Conservation (phyloP, 37 sponge, comb jelly and placozoan species). For the Haliclona indistincta region DNA sequence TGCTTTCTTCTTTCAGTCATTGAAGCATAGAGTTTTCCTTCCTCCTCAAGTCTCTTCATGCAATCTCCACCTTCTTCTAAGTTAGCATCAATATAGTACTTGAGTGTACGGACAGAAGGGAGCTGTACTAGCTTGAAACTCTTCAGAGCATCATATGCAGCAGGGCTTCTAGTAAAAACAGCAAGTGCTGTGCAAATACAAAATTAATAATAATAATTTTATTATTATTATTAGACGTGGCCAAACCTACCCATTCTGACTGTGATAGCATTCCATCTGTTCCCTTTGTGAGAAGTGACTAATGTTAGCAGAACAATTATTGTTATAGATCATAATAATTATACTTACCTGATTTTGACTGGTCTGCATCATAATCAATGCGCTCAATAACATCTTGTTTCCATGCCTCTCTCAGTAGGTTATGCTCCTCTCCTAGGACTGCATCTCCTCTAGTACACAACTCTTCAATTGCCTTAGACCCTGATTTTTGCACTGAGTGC, state of each 20-base stretch:
- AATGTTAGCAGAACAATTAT: background rate
- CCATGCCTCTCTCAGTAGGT: too few species aligned
- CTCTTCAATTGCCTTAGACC: background rate
- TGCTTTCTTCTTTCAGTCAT: too few species aligned
- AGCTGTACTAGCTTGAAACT: slow-evolving; percentile 3
- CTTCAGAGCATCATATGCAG: too few species aligned
- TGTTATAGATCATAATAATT: background rate
- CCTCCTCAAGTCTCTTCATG: too few species aligned
- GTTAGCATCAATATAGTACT: background rate
- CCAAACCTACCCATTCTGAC: slow-evolving; percentile 8
- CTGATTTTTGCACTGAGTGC: background rate
- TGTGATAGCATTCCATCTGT: slow-evolving; percentile 8
- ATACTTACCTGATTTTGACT: background rate
- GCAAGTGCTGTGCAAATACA: slow-evolving; percentile 1
- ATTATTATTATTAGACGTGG: too few species aligned
- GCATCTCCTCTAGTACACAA: background rate
- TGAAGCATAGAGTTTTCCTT: too few species aligned
- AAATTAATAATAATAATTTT: too few species aligned
- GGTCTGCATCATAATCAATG: background rate
- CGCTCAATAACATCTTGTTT: slow-evolving; percentile 1
- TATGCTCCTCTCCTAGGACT: background rate
- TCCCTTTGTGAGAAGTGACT: background rate
- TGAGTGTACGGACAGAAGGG: slow-evolving; percentile 2
- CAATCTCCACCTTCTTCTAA: background rate
- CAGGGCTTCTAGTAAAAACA: background rate